Base-by-base conservation (phyloP, 2,797 vertebrate genomes). In the Arctocebus calabarensis region DNA sequence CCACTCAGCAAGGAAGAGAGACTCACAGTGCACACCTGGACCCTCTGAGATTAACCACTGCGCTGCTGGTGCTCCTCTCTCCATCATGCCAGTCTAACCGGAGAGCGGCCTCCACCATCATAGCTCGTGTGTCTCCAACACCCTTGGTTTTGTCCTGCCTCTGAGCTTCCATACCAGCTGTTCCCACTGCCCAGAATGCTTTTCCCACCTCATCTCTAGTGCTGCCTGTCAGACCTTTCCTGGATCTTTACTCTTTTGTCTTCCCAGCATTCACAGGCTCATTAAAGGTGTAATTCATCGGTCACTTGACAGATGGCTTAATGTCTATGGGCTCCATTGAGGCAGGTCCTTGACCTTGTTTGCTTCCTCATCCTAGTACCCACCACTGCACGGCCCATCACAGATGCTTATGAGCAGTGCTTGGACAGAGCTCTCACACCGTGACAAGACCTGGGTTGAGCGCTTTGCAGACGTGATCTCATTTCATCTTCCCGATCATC, bases 351-450 rank as follows among this genome's bases (percentile, higher is more conserved):
- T 61, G 78, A 11, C n/a, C 25, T 62, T 13, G 22, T 22, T 22
- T 40, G 6, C 52, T 27, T 55, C 37, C 20, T 0, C 5, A 16
- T 48, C 14, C 25, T 6, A 25, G 78, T 4, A 3, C 83, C 22
- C 3, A 13, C 59, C 6, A 0, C 19, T 2, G 70, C 29, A 3
- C 0, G 3, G 70, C 4, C 25, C 1, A 1, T 4, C 23, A 45
- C 3, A 8, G 48, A 16, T 9, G 27, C 29, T 90, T 20, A 1
- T n/a, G 19, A 45, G 22, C 0, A 0, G 27, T 5, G 40, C n/a
- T 9, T 10, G 20, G 1, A 9, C 29, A 0, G 11, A 32, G 34
- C 3, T 0, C 34, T 27, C 4, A 29, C 5, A 13, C 79, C 13
- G 0, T 0, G 43, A 8, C 43, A 34, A 48, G 43, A 11, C 12